These are phyloP conservation scores for Coendou prehensilis DNA, from an alignment of 2,797 vertebrate genomes.

Conservation along the genomic window DNA sequence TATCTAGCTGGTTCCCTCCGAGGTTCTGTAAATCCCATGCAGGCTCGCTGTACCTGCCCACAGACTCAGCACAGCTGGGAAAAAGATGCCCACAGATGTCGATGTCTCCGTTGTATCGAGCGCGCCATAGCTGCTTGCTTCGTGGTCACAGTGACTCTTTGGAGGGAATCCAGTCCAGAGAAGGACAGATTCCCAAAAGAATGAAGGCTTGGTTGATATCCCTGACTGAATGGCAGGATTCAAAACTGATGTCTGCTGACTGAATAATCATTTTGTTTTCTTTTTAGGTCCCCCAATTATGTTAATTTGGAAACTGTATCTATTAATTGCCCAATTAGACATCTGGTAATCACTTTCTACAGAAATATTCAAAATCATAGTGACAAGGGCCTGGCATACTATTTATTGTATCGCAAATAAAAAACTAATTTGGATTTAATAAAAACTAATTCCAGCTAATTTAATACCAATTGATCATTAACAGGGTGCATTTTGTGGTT, in stretches of 20 bases:
- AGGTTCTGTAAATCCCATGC: neutral
- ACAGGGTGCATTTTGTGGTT: constrained; percentile 87
- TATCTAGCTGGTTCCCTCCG: constrained; percentile 63
- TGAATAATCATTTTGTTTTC: constrained; percentile 82
- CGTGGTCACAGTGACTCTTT: neutral
- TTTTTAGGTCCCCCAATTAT: constrained; percentile 78
- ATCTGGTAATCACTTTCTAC: constrained; percentile 73
- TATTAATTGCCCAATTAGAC: constrained; percentile 81
- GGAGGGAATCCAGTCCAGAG: constrained; percentile 20
- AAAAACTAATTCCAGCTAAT: constrained; percentile 89
- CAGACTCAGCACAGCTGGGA: neutral
- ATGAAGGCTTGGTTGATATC: constrained; percentile 68
- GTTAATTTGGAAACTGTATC: constrained; percentile 72
- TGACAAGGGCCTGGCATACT: constrained; percentile 65
- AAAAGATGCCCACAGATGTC: neutral
- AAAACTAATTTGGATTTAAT: constrained; percentile 88
- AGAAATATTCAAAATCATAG: constrained; percentile 77
- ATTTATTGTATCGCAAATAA: constrained; percentile 84
- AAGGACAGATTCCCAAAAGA: constrained; percentile 31
- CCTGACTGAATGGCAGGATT: constrained; percentile 54
- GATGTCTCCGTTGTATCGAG: neutral
- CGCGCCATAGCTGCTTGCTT: neutral
- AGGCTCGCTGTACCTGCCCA: neutral
- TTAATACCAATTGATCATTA: constrained; percentile 89
- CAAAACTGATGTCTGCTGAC: constrained; percentile 63